A percentile compares a stretch with the other conserved stretches of the same genome.
phyloP scores from a whole-genome alignment of 2,888 invertebrate genomes.

The Chesias legatella region DNA sequence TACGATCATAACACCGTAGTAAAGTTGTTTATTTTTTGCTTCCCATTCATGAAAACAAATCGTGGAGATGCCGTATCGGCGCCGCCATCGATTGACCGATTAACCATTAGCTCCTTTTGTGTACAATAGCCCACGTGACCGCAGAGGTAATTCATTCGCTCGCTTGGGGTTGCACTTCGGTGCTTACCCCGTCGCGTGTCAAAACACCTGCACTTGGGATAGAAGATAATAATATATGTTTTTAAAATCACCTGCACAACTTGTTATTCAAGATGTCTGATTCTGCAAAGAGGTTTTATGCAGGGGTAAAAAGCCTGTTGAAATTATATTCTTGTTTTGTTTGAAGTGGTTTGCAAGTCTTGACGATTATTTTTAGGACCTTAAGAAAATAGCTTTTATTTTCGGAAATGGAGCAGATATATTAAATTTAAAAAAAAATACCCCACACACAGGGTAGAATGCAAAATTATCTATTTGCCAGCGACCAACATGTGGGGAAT shows the following conservation, averaged over 20 bases:
- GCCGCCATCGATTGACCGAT: conserved; percentile 66
- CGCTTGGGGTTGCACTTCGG: conserved; percentile 35
- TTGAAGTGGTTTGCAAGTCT: too few species aligned
- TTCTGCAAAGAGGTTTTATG: background rate
- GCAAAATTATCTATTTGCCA: conserved; percentile 10
- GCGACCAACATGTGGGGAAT: conserved; percentile 14
- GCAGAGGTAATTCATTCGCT: conserved; percentile 62
- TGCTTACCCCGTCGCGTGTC: conserved; percentile 19
- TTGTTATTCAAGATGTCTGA: conserved; percentile 7
- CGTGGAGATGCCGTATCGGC: conserved; percentile 59
- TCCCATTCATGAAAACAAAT: conserved; percentile 64
- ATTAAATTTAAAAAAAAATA: too few species aligned
- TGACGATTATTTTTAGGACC: too few species aligned
- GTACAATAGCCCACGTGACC: conserved; percentile 70
- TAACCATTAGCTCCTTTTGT: conserved; percentile 65
- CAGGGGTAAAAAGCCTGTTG: too few species aligned
- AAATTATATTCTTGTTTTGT: too few species aligned
- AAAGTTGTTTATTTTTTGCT: conserved; percentile 52
- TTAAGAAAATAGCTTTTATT: too few species aligned
- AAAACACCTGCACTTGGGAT: conserved; percentile 10
- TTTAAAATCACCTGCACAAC: conserved; percentile 4
- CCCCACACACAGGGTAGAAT: background rate
- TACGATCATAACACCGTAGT: conserved; percentile 56
- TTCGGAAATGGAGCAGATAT: too few species aligned
- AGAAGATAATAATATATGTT: background rate